These are phyloP conservation scores for Scylla paramamosain DNA, from an alignment of 1,140 invertebrate genomes.

Conservation along the genomic window DNA sequence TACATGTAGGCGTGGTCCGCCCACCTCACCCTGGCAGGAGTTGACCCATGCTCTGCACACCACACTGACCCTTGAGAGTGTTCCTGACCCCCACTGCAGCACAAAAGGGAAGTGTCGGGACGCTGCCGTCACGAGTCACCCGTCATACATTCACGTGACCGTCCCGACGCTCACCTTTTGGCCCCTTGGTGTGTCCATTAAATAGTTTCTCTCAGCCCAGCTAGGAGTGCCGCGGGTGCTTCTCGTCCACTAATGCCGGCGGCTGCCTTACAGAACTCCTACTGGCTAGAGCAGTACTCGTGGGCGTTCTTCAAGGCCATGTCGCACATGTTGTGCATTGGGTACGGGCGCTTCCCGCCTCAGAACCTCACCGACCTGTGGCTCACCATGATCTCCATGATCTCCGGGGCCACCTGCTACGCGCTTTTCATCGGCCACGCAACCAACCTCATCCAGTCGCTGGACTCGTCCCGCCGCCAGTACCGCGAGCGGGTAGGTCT, in stretches of 20 bases:
- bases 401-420: constrained; percentile 97
- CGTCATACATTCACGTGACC: not conserved
- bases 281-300: constrained; percentile 99
- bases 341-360: constrained; percentile 97
- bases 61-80: not conserved
- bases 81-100: not conserved
- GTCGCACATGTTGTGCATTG: constrained; percentile 99
- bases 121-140: not conserved
- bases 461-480: constrained; percentile 97
- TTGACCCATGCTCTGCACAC: not conserved
- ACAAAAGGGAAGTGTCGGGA: not conserved
- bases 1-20: not conserved
- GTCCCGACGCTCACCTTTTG: not conserved
- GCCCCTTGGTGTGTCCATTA: not conserved
- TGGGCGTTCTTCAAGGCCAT: constrained; percentile 99
- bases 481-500: constrained; percentile 96
- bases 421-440: constrained; percentile 98
- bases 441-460: constrained; percentile 98
- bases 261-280: constrained; percentile 88
- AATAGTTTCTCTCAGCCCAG: not conserved
- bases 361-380: constrained; percentile 99
- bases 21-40: not conserved
- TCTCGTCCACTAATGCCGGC: not conserved
- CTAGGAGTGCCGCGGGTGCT: not conserved
- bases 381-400: constrained; percentile 99